phyloP scores from a whole-genome alignment of 2,113 vertebrate genomes.

The Paradisaea rubra region DNA sequence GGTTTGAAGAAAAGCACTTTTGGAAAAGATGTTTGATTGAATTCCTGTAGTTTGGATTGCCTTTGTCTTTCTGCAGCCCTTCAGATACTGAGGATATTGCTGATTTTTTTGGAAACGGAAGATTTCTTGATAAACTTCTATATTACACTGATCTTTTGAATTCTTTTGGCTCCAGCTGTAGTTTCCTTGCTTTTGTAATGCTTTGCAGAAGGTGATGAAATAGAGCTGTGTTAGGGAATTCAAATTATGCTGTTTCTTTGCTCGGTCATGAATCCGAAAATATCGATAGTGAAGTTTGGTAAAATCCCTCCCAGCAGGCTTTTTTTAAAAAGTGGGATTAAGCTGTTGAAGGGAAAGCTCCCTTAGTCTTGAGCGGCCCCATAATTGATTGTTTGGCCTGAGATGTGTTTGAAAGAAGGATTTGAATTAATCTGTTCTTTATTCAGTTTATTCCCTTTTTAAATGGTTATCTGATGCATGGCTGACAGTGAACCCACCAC shows the following conservation, averaged over 20 bases:
- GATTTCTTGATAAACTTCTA: neutral
- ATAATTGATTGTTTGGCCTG: neutral
- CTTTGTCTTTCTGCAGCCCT: neutral
- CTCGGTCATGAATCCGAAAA: neutral
- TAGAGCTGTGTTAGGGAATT: neutral
- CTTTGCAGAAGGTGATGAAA: neutral
- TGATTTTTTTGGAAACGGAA: neutral
- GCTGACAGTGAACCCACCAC: neutral
- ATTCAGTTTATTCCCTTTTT: neutral
- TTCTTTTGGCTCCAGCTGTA: neutral
- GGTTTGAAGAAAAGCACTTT: neutral
- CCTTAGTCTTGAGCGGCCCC: neutral
- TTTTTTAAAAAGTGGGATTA: neutral
- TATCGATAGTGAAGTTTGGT: neutral
- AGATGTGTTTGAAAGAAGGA: neutral
- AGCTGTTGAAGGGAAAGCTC: neutral
- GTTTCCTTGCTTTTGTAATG: neutral
- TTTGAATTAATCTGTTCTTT: slow-evolving; percentile 11
- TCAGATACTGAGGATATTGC: neutral
- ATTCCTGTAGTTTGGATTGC: neutral
- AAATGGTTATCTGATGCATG: neutral
- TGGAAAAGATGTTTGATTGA: neutral
- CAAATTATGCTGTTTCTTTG: neutral
- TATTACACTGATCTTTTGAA: neutral
- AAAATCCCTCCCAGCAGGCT: neutral